A percentile compares a stretch with the other conserved stretches of the same genome.
Conservation (phyloP, 2,888 invertebrate species). For the Drosophila mercatorum region DNA sequence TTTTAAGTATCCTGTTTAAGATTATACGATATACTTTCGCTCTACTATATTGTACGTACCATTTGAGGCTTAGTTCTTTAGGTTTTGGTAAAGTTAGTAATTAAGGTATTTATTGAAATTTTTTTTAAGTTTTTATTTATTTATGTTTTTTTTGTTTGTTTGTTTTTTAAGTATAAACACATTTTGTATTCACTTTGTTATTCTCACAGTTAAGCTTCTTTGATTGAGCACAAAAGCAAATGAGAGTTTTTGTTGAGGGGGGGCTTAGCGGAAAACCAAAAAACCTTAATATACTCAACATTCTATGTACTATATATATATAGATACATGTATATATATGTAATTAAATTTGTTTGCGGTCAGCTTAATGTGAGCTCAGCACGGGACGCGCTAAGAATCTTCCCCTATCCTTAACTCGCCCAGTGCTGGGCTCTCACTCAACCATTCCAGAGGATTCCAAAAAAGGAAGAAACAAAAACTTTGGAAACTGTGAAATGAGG, state of each 20-base stretch:
- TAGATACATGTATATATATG: slow-evolving; percentile 27
- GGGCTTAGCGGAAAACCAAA: slow-evolving; percentile 47
- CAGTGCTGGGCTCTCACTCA: slow-evolving; percentile 53
- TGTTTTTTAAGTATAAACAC: slow-evolving; percentile 39
- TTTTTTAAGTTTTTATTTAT: slow-evolving; percentile 28
- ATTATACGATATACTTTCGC: slow-evolving; percentile 52
- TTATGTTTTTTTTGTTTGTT: slow-evolving; percentile 19
- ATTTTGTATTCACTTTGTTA: slow-evolving; percentile 65
- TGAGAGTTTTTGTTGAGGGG: slow-evolving; percentile 58
- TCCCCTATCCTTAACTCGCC: slow-evolving; percentile 82
- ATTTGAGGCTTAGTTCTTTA: slow-evolving; percentile 49
- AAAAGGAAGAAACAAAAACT: slow-evolving; percentile 7
- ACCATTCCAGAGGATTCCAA: slow-evolving; percentile 4
- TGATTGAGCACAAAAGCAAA: slow-evolving; percentile 84
- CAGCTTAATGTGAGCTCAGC: slow-evolving; percentile 31
- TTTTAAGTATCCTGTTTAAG: slow-evolving; percentile 38
- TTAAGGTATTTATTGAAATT: slow-evolving; percentile 26
- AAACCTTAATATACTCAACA: slow-evolving; percentile 49
- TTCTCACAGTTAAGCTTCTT: slow-evolving; percentile 85
- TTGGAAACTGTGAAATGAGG: not conserved
- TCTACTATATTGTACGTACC: slow-evolving; percentile 56
- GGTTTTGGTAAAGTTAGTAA: slow-evolving; percentile 49
- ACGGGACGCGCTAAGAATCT: slow-evolving; percentile 79
- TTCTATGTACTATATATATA: slow-evolving; percentile 38
- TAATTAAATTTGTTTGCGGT: slow-evolving; percentile 22